phyloP scores from a whole-genome alignment of 2,797 vertebrate species.

The Lepidocolaptes lacrymiger region DNA sequence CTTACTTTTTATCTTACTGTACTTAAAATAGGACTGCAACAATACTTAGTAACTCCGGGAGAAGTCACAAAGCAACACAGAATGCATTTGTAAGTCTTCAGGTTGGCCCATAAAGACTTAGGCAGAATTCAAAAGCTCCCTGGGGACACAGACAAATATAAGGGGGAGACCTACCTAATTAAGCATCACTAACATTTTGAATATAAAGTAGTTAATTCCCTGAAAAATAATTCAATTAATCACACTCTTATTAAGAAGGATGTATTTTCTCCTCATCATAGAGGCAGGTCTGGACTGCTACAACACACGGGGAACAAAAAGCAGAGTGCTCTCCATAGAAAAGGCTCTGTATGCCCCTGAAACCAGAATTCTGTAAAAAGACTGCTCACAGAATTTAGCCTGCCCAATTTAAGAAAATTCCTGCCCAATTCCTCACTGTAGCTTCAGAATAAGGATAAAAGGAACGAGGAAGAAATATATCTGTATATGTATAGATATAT shows the following conservation, averaged over 20 bases:
- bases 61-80: background rate
- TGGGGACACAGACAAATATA: background rate
- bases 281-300: fast-evolving
- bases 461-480: background rate
- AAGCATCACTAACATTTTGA: slow-evolving; percentile 25
- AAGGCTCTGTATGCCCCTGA: background rate
- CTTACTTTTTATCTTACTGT: background rate
- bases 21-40: background rate
- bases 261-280: background rate
- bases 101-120: background rate
- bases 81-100: background rate
- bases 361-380: background rate
- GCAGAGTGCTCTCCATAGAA: background rate
- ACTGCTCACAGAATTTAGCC: background rate
- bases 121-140: slow-evolving; percentile 7
- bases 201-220: slow-evolving; percentile 34
- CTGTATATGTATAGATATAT: background rate
- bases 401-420: background rate
- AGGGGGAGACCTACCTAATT: slow-evolving; percentile 34
- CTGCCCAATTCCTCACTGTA: background rate
- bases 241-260: slow-evolving; percentile 3
- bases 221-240: slow-evolving; percentile 57
- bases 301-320: background rate
- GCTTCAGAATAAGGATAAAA: background rate
- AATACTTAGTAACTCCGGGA: background rate